Evolutionary conservation across 2,797 vertebrate species (phyloP).

Genomic region (Gephyroberyx darwinii): DNA sequence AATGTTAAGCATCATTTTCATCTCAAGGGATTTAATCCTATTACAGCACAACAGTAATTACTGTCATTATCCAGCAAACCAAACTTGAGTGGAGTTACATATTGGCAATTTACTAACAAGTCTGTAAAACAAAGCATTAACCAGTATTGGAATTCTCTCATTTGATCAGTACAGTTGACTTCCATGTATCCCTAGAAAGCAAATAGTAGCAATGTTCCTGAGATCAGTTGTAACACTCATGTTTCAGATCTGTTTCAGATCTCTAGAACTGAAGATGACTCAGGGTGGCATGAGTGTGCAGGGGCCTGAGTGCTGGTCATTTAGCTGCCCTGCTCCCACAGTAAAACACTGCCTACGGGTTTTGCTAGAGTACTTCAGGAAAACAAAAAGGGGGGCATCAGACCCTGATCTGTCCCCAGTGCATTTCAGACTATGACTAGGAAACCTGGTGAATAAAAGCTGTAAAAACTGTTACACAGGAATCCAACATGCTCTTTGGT

Average conservation of each 20-base stretch:
- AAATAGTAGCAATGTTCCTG: constrained; percentile 30
- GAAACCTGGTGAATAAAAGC: not conserved
- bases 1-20: constrained; percentile 9
- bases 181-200: constrained; percentile 20
- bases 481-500: not conserved
- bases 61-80: constrained; percentile 7
- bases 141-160: constrained; percentile 25
- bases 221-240: constrained; percentile 15
- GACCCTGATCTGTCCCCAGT: not conserved
- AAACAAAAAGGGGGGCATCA: not conserved
- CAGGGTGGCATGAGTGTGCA: not conserved
- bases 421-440: constrained; percentile 5
- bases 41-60: constrained; percentile 23
- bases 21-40: constrained; percentile 35
- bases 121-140: constrained; percentile 20
- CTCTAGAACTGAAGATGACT: not conserved
- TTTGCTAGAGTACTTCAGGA: not conserved
- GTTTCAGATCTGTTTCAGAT: constrained; percentile 5
- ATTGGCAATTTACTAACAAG: constrained; percentile 7
- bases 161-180: constrained; percentile 34
- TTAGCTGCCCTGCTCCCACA: constrained; percentile 19
- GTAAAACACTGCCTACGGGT: constrained; percentile 1
- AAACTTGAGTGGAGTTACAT: constrained; percentile 17
- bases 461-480: not conserved
- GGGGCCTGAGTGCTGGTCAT: not conserved